A percentile compares a stretch with the other conserved stretches of the same genome.
Conservation (phyloP, 2,888 invertebrate genomes). For the Hydrotaea diabolus region DNA sequence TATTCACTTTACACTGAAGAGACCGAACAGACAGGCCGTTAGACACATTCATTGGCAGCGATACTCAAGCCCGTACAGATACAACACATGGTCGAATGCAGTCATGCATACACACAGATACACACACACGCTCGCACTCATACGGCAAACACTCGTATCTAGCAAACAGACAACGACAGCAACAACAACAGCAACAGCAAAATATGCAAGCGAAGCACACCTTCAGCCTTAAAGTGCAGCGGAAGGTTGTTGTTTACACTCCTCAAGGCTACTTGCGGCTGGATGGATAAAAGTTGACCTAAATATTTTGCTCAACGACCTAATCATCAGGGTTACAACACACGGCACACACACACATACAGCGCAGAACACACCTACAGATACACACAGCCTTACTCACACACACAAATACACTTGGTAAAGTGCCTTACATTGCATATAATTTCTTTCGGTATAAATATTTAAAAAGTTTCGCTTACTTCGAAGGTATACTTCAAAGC, state of each 20-base stretch:
- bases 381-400: not conserved
- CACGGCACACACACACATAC: too few relatives aligned
- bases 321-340: constrained; percentile 78
- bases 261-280: constrained; percentile 80
- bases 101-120: not conserved
- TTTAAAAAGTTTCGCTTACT: constrained; percentile 25
- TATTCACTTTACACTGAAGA: not conserved
- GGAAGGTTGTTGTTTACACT: constrained; percentile 75
- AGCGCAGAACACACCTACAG: not conserved
- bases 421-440: not conserved
- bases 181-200: constrained; percentile 36
- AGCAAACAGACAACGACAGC: constrained; percentile 29
- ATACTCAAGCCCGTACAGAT: too few relatives aligned
- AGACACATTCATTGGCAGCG: constrained; percentile 4
- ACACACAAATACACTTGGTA: not conserved
- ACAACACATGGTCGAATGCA: not conserved
- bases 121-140: too few relatives aligned
- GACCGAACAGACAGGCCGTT: constrained; percentile 35
- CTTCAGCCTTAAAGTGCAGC: constrained; percentile 75
- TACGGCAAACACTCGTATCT: not conserved
- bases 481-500: not conserved
- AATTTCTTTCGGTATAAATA: constrained; percentile 12
- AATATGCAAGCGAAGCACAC: constrained; percentile 72
- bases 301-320: constrained; percentile 79
- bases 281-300: constrained; percentile 79